Evolutionary conservation across 2,113 vertebrate species (phyloP), one percentile per base, ranked within the genome.

Genomic region (Pterophyllum scalare): DNA sequence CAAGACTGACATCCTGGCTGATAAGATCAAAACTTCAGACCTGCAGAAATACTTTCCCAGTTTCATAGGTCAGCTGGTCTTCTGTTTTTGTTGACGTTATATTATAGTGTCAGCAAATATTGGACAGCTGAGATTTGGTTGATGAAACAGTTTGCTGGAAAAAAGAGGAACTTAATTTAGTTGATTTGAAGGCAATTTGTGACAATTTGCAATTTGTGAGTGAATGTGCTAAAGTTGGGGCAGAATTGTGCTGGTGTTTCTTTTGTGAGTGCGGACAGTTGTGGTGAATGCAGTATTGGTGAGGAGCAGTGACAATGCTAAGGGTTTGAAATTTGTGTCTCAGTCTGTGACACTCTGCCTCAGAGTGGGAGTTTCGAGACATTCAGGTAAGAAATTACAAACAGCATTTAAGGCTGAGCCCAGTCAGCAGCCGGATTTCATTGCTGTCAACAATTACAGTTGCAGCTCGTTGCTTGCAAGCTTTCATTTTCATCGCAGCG

Each of bases 1-100:
- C 94, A 98, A 98, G 93, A 97, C 95, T 4, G 97, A 98, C 93
- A 96, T 98, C 89, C 91, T 98, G 75, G 95, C 95, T 20, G 97
- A 98, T 85, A 98, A 98, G 94, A 94, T 98, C 79, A 84, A 90
- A 80, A 94, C 90, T 0, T 98, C 97, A 0, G 96, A 98, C 88
- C 92, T 98, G 86, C 90, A 94, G 38, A 94, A 90, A 60, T 97
- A 97, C 88, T 98, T 98, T 82, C 95, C 96, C 10, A 78, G 64
- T 20, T 98, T 97, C 80, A 86, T 81, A 87, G 97, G 97, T 98
- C 82, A 88, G 60, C 60, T 57, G 57, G 5, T 59, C 14, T 38
- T 59, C 15, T 17, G 22, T 52, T 38, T 67, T 54, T 3, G 0
- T 72, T n/a, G 67, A 54, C 17, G 3, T 19, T n/a, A 20, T 5